Percentiles rank a stretch among this genome's conserved stretches.
Evolutionary conservation across 2,888 invertebrate genomes (phyloP).

Genomic region (Drosophila demipolita): DNA sequence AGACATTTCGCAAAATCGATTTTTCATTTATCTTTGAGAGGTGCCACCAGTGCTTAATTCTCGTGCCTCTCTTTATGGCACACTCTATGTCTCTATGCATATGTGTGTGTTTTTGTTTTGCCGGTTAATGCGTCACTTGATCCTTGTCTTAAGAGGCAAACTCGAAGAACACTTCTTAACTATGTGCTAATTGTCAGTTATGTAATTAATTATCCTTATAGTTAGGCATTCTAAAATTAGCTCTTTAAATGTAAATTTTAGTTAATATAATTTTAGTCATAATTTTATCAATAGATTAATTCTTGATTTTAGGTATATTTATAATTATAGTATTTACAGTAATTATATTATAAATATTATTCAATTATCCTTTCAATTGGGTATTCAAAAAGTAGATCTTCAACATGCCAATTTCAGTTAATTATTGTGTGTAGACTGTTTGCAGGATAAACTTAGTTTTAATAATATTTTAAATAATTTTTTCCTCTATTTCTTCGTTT

Average conservation of each 20-base stretch:
- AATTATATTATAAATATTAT: not conserved
- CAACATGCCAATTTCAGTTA: not conserved
- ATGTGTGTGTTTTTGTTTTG: slow-evolving; percentile 1
- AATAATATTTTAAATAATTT: not conserved
- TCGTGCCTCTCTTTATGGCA: slow-evolving; percentile 18
- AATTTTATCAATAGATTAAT: not conserved
- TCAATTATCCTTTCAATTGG: not conserved
- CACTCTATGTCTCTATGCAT: slow-evolving; percentile 3
- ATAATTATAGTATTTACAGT: not conserved
- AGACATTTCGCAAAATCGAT: slow-evolving; percentile 62
- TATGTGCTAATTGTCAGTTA: not conserved
- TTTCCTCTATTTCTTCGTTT: not conserved
- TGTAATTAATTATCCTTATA: not conserved
- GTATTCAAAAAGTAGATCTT: not conserved
- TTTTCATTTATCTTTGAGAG: slow-evolving; percentile 53
- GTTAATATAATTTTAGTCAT: not conserved
- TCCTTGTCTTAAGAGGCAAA: slow-evolving; percentile 6
- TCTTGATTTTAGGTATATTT: not conserved
- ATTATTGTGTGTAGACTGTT: not conserved
- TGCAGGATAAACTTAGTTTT: not conserved
- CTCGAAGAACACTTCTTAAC: not conserved
- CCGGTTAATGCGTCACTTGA: slow-evolving; percentile 35
- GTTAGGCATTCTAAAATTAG: not conserved
- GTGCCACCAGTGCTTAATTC: slow-evolving; percentile 11
- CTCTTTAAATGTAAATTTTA: not conserved